Evolutionary conservation across 2,888 invertebrate genomes (phyloP).

Genomic region (Patella depressa): DNA sequence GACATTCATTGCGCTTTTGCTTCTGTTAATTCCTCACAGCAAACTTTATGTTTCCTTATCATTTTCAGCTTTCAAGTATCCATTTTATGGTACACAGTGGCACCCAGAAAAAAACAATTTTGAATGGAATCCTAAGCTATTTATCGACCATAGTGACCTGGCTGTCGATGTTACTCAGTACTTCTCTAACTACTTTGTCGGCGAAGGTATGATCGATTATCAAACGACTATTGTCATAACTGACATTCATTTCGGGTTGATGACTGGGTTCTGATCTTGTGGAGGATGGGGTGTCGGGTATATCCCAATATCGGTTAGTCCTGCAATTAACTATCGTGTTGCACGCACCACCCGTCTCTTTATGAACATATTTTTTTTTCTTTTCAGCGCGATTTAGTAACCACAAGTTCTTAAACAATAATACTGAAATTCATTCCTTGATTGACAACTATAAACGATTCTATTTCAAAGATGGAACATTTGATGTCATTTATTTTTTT

Average conservation of each 20-base stretch:
- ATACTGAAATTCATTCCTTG: constrained; percentile 44
- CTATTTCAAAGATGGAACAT: constrained; percentile 46
- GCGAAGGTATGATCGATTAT: constrained; percentile 75
- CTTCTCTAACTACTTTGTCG: constrained; percentile 86
- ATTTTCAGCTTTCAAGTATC: constrained; percentile 73
- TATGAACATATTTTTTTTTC: no score
- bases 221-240: no score
- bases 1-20: no score
- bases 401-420: constrained; percentile 50
- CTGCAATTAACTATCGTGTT: no score
- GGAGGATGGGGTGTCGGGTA: no score
- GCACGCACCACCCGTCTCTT: no score
- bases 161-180: constrained; percentile 81
- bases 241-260: no score
- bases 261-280: no score
- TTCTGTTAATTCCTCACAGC: no score
- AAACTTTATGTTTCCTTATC: no score
- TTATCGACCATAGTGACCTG: constrained; percentile 78
- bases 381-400: constrained; percentile 58
- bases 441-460: constrained; percentile 56
- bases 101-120: constrained; percentile 91
- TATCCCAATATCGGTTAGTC: no score
- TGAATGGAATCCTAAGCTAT: constrained; percentile 76
- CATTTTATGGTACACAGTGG: constrained; percentile 89
- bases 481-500: constrained; percentile 52